phyloP scores from a whole-genome alignment of 2,797 vertebrate species.

The Leptodactylus fallax region DNA sequence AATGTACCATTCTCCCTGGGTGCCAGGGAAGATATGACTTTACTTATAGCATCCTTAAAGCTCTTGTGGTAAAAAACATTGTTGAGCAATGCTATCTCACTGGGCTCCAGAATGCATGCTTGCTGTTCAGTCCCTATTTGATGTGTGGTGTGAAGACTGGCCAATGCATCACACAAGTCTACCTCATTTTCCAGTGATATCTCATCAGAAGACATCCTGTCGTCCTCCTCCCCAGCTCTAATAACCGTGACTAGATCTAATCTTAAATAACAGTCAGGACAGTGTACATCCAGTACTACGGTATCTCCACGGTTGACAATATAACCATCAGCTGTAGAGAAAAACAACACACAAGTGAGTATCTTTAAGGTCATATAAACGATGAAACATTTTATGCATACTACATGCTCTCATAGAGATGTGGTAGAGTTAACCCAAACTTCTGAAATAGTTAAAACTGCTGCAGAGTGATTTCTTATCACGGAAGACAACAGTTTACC shows the following conservation, averaged over 20 bases:
- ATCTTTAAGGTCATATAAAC: neutral
- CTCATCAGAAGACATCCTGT: constrained; percentile 57
- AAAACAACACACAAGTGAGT: neutral
- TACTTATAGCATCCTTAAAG: constrained; percentile 84
- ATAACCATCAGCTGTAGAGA: constrained; percentile 74
- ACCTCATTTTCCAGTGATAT: constrained; percentile 79
- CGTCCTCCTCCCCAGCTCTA: constrained; percentile 73
- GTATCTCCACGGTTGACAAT: constrained; percentile 80
- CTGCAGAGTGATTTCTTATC: no score
- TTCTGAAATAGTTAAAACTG: no score
- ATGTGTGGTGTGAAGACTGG: constrained; percentile 85
- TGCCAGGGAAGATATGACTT: constrained; percentile 80
- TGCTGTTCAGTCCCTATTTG: constrained; percentile 68
- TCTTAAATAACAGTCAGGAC: constrained; percentile 88
- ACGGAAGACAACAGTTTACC: no score
- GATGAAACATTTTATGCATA: neutral
- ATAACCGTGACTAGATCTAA: constrained; percentile 82
- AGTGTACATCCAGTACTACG: constrained; percentile 90
- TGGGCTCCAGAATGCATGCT: constrained; percentile 85
- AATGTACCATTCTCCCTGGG: constrained; percentile 65
- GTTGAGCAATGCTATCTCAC: constrained; percentile 93
- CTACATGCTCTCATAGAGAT: neutral
- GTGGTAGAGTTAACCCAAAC: no score
- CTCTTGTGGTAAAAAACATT: constrained; percentile 84
- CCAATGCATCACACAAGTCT: constrained; percentile 90